Evolutionary conservation across 2,888 invertebrate genomes (phyloP), one percentile per base, ranked within the genome.

Genomic region (Xestobium rufovillosum): DNA sequence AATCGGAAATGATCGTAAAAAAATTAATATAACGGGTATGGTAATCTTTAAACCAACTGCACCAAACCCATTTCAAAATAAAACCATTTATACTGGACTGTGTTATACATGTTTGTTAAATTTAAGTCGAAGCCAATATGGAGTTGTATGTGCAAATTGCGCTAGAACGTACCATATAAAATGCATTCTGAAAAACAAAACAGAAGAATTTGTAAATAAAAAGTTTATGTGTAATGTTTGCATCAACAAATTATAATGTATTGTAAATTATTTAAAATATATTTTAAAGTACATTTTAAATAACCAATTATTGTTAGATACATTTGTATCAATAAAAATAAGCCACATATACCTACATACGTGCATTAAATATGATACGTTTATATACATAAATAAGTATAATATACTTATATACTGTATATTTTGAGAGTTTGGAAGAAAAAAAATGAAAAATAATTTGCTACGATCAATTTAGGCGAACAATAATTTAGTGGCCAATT

Each of bases 131-230:
- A 12, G 10, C 8, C 8, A 12, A 8, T 10, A n/a, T 10, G 28
- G 28, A 28, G 12, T 28, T 28, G 10, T 8, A 10, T 28, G 10
- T 12, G 12, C 10, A n/a, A 28, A 6, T 6, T 28, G 28, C 10
- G 10, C 10, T 28, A 28, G 28, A 28, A 28, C 28, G 10, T 28
- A 28, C 10, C 28, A 28, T n/a, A 19, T 28, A 6, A 28, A 12
- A 28, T 28, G 28, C 10, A 28, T 28, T 8, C 10, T 10, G 10
- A 28, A 28, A 12, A 6, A 28, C 10, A 8, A 10, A 10, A n/a
- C 28, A 8, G 6, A 8, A 6, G 8, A 6, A 6, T 8, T 6
- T 28, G 6, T 12, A 8, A 12, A 28, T 10, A 28, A n/a, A 8
- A 8, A 19, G 6, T 28, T 28, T 28, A 28, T 12, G 10, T 28